These are phyloP conservation scores for Leistus spinibarbis DNA, from an alignment of 2,888 invertebrate species.

Conservation along the genomic window DNA sequence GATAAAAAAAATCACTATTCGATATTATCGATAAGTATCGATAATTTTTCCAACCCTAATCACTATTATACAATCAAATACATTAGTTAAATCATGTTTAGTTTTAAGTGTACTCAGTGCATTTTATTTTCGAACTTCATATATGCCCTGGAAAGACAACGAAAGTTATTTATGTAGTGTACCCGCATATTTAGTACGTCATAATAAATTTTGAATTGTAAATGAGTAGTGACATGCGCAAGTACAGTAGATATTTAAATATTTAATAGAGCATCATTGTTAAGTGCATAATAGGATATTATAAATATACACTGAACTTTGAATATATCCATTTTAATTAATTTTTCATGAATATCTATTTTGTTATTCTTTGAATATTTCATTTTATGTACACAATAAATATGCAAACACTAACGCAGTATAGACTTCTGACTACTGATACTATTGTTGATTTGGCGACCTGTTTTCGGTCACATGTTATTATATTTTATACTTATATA, in stretches of 20 bases:
- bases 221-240: constrained; percentile 1
- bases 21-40: too few species aligned
- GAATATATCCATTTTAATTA: background rate
- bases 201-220: constrained; percentile 9
- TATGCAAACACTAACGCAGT: background rate
- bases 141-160: background rate
- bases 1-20: too few species aligned
- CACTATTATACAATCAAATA: too few species aligned
- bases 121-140: background rate
- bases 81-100: too few species aligned
- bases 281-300: background rate
- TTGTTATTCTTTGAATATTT: background rate
- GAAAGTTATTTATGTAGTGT: background rate
- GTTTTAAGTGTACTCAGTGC: too few species aligned
- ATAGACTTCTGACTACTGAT: background rate
- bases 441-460: too few species aligned
- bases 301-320: background rate
- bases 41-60: too few species aligned
- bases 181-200: background rate
- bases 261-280: constrained; percentile 5
- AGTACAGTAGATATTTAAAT: constrained; percentile 11
- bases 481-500: too few species aligned
- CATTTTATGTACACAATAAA: background rate
- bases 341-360: background rate
- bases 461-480: too few species aligned